Evolutionary conservation across 2,888 invertebrate genomes (phyloP), one percentile per base, ranked within the genome.

Genomic region (Hydriomena furcata): DNA sequence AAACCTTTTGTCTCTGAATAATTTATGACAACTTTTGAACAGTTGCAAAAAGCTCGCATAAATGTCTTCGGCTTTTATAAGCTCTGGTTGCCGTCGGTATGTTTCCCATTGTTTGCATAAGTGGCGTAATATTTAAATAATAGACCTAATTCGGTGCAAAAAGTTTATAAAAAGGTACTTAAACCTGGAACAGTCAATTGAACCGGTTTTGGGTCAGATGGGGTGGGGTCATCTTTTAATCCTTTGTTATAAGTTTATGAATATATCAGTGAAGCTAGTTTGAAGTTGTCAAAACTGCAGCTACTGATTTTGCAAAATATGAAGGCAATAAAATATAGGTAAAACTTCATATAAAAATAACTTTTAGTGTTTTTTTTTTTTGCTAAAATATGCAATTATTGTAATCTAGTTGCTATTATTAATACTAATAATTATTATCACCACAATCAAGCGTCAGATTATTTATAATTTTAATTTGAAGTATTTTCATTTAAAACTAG

Each of bases 41-140:
- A 13, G 2, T 25, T 10, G 13, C 30, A 34, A 43, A 43, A 20
- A 34, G 30, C 4, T 21, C 8, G 20, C 40, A 52, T 48, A 53
- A 47, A 24, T 37, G 38, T 44, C 41, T 42, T 42, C n/a, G n/a
- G n/a, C n/a, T n/a, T 37, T 38, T 43, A 13, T 23, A 12, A 32
- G 32, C 34, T 48, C 30, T 40, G 43, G 32, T 40, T 24, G 7
- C 24, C 43, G 37, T 69, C 68, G 78, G 76, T 73, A 60, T 74
- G 76, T 76, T 52, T 49, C 35, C 58, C 62, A 69, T 79, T 79
- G 79, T 79, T 65, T 48, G 34, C 52, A 23, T 71, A 75, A 77
- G 73, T 79, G 68, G 73, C 71, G 72, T 77, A 76, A 78, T 78
- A 74, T 78, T 78, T 52, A 71, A 77, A 79, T 79, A 78, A 79